Evolutionary conservation across 64 coral and sea anemone species (phyloP).

Genomic region (Cladopsammia gracilis): DNA sequence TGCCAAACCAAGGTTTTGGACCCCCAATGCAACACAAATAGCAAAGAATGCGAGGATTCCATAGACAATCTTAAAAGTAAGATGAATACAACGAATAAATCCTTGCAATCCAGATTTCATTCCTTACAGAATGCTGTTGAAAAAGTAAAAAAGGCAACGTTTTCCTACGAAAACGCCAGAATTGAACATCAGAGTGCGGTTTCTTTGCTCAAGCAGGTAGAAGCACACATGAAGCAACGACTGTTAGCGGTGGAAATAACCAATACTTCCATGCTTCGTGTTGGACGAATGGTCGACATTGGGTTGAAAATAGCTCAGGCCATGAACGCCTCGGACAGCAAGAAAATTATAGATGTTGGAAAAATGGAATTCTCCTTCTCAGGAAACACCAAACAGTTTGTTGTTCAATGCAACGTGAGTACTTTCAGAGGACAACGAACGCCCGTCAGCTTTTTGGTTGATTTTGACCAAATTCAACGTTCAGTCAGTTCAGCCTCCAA

Average conservation of each 20-base stretch:
- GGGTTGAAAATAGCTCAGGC: constrained; percentile 17
- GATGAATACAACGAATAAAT: constrained; percentile 8
- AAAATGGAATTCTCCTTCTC: background rate
- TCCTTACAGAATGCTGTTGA: constrained; percentile 1
- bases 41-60: background rate
- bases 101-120: background rate
- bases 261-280: constrained; percentile 27
- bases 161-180: constrained; percentile 18
- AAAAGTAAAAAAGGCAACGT: background rate
- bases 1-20: constrained; percentile 7
- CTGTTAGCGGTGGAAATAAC: constrained; percentile 21
- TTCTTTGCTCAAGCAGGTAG: background rate
- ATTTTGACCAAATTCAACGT: constrained; percentile 21
- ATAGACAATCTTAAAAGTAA: constrained; percentile 1
- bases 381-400: background rate
- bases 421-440: background rate
- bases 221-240: constrained; percentile 12
- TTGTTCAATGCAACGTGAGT: background rate
- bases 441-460: background rate
- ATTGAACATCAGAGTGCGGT: background rate
- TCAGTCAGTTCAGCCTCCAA: constrained; percentile 1
- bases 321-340: background rate
- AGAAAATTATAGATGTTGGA: background rate
- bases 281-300: constrained; percentile 2
- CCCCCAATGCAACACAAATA: background rate